Evolutionary conservation across 2,888 invertebrate genomes (phyloP).

Genomic region (Lymantria monacha): DNA sequence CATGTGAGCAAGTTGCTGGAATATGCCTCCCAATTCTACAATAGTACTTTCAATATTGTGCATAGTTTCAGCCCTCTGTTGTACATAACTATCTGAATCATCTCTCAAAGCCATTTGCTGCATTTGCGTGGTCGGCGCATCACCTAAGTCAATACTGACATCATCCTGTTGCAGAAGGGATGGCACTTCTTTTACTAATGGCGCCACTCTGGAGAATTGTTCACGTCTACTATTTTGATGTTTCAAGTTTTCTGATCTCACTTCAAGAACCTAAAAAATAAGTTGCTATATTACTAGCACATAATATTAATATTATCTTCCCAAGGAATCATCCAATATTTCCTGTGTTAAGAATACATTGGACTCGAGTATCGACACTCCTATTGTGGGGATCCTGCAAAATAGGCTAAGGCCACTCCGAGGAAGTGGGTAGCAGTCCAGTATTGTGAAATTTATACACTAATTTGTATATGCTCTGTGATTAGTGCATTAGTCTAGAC

Average conservation of each 20-base stretch:
- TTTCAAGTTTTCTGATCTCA: constrained; percentile 98
- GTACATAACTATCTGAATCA: constrained; percentile 94
- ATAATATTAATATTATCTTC: too few relatives aligned
- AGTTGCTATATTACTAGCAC: neutral
- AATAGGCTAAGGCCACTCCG: too few relatives aligned
- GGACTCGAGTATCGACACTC: too few relatives aligned
- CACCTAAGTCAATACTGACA: constrained; percentile 93
- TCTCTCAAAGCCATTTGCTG: constrained; percentile 90
- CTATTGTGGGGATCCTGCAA: too few relatives aligned
- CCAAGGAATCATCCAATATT: too few relatives aligned
- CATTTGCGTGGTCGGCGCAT: constrained; percentile 69
- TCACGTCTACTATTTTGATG: constrained; percentile 96
- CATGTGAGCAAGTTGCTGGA: constrained; percentile 97
- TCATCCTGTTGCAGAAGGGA: constrained; percentile 84
- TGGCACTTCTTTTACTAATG: constrained; percentile 71
- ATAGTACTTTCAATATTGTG: constrained; percentile 99
- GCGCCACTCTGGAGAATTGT: constrained; percentile 85
- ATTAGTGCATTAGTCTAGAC: too few relatives aligned
- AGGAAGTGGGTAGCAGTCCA: too few relatives aligned
- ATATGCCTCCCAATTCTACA: constrained; percentile 99
- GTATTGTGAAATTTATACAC: too few relatives aligned
- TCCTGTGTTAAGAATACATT: too few relatives aligned
- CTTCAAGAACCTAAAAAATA: constrained; percentile 89
- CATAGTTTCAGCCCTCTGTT: constrained; percentile 98
- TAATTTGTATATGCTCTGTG: too few relatives aligned